These are phyloP conservation scores for Chloromyia formosa DNA, from an alignment of 2,888 invertebrate species.

Conservation along the genomic window DNA sequence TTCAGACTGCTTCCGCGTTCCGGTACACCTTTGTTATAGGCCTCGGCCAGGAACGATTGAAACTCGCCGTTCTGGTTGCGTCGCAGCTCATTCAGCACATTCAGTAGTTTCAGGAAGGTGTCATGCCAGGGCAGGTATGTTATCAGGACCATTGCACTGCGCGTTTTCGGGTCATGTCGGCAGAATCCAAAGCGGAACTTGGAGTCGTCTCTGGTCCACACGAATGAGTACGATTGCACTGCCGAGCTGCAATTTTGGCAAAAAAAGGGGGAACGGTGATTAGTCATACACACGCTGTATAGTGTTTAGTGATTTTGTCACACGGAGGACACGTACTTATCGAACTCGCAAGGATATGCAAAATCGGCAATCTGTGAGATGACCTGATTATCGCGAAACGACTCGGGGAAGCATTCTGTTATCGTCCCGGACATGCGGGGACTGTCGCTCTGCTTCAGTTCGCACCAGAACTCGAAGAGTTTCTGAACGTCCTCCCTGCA, in stretches of 20 bases:
- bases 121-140: conserved; percentile 98
- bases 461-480: conserved; percentile 65
- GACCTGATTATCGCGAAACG: conserved; percentile 84
- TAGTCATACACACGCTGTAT: neutral
- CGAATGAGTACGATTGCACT: conserved; percentile 96
- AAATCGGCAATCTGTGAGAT: conserved; percentile 89
- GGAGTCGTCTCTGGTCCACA: conserved; percentile 91
- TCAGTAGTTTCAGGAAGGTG: conserved; percentile 74
- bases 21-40: conserved; percentile 75
- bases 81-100: conserved; percentile 60
- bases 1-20: conserved; percentile 73
- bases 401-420: conserved; percentile 84
- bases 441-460: conserved; percentile 57
- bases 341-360: conserved; percentile 85
- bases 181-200: conserved; percentile 98
- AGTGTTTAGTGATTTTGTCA: too few species aligned
- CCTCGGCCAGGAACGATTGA: conserved; percentile 70
- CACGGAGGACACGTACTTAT: conserved; percentile 78
- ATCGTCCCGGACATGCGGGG: conserved; percentile 66
- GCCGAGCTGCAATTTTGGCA: conserved; percentile 77
- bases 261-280: conserved; percentile 28
- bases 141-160: conserved; percentile 83
- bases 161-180: conserved; percentile 89
- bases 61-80: conserved; percentile 58
- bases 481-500: conserved; percentile 62